These are phyloP conservation scores for Dendrocincla tyrannina DNA, from an alignment of 2,797 vertebrate genomes.

Conservation along the genomic window DNA sequence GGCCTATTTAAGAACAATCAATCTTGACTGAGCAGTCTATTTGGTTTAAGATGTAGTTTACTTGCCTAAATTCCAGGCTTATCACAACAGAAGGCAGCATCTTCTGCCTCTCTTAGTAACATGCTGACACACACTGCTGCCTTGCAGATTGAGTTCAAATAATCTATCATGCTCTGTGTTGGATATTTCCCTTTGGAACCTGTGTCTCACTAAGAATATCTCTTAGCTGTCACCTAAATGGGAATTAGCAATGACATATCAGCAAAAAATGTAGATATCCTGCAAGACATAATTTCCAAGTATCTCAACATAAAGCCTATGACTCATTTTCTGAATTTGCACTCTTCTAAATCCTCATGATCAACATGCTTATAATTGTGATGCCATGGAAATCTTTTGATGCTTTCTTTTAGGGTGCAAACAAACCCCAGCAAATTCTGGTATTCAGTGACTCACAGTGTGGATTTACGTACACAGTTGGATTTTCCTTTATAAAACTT, in stretches of 20 bases:
- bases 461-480: background rate
- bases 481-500: background rate
- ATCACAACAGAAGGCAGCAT: background rate
- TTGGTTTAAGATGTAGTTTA: background rate
- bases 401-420: background rate
- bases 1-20: background rate
- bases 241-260: background rate
- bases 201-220: background rate
- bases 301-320: background rate
- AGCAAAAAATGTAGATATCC: background rate
- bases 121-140: background rate
- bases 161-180: background rate
- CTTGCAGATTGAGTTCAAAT: background rate
- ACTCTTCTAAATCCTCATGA: background rate
- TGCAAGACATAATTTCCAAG: background rate
- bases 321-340: background rate
- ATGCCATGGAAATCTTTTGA: background rate
- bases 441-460: background rate
- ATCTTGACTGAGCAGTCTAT: background rate
- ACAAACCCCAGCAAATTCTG: background rate
- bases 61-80: background rate
- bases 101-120: background rate
- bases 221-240: background rate
- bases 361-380: background rate
- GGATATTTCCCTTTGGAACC: background rate